phyloP scores from a whole-genome alignment of 2,113 vertebrate genomes.

The Urocynchramus pylzowi region DNA sequence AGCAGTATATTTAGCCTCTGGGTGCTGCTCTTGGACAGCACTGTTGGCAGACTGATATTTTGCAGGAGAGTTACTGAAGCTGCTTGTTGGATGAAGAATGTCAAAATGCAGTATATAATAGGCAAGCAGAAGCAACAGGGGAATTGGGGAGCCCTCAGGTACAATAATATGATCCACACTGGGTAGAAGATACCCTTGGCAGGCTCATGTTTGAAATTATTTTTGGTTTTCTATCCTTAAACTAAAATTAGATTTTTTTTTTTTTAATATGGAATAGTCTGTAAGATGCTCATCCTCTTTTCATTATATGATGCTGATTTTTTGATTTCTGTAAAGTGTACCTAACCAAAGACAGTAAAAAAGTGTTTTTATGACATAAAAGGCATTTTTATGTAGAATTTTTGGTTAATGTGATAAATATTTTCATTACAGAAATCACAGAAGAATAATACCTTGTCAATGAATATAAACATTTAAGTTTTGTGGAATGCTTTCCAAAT shows the following conservation, averaged over 20 bases:
- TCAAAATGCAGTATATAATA: background rate
- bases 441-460: background rate
- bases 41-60: background rate
- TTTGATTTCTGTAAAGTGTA: background rate
- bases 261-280: background rate
- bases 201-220: background rate
- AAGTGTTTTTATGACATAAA: background rate
- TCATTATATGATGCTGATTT: background rate
- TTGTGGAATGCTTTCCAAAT: background rate
- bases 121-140: background rate
- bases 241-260: background rate
- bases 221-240: background rate
- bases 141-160: background rate
- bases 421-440: background rate
- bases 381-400: background rate
- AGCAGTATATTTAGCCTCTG: constrained; percentile 56
- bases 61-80: background rate
- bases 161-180: background rate
- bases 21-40: constrained; percentile 56
- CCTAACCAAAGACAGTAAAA: background rate
- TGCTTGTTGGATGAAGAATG: background rate
- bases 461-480: background rate
- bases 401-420: background rate
- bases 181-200: background rate
- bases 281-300: background rate